These are phyloP conservation scores for Phytoseiulus persimilis DNA, from an alignment of 2,888 invertebrate genomes.

Conservation along the genomic window DNA sequence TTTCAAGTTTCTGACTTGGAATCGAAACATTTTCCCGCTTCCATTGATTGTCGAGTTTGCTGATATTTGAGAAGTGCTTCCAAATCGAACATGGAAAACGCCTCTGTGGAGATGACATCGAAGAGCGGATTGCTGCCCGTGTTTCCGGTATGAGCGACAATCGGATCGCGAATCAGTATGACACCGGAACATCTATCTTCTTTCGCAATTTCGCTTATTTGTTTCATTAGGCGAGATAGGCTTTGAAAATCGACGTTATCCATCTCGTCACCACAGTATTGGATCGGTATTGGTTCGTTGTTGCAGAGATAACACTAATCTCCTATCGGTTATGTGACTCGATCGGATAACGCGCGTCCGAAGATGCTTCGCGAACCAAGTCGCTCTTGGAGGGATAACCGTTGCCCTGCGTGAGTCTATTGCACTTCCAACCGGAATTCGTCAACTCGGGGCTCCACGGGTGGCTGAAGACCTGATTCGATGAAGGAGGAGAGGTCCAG, in stretches of 20 bases:
- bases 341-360: background rate
- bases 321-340: background rate
- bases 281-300: background rate
- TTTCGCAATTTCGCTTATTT: background rate
- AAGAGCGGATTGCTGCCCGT: background rate
- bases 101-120: background rate
- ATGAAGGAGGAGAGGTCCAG: no score
- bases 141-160: no score
- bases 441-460: background rate
- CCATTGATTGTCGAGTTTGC: no score
- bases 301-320: background rate
- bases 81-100: no score
- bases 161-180: no score
- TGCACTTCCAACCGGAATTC: background rate
- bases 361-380: background rate
- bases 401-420: background rate
- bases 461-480: no score
- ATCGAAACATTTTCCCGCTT: no score
- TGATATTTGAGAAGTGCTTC: no score
- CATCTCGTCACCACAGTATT: background rate
- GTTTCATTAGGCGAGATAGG: slow-evolving; percentile 18
- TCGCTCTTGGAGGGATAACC: background rate
- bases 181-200: no score
- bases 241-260: background rate
- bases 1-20: no score